Percentiles rank a stretch among this genome's conserved stretches.
phyloP scores from a whole-genome alignment of 2,113 vertebrate species.

The Leuciscus idus region DNA sequence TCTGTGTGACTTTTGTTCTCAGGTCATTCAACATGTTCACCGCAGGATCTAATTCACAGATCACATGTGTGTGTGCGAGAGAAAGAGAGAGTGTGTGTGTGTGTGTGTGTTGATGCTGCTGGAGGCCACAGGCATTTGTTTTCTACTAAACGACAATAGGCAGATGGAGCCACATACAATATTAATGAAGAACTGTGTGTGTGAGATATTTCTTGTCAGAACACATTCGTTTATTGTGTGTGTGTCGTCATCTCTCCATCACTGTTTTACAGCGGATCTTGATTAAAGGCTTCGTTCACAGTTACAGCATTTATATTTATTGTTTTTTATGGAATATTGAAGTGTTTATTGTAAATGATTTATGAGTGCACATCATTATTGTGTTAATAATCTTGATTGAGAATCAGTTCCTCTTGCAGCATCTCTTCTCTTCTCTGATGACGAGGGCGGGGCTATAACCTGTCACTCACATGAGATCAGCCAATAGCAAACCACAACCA shows the following conservation, averaged over 20 bases:
- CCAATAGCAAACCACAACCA: too few species aligned
- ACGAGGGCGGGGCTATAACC: too few species aligned
- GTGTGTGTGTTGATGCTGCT: not conserved
- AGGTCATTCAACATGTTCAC: not conserved
- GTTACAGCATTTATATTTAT: not conserved
- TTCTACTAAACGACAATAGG: conserved; percentile 9
- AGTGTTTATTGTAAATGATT: too few species aligned
- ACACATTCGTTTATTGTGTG: not conserved
- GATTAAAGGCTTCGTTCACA: not conserved
- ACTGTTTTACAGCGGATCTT: not conserved
- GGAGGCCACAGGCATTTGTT: not conserved
- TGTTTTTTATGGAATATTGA: too few species aligned
- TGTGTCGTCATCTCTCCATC: not conserved
- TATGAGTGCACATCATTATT: too few species aligned
- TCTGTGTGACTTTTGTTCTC: not conserved
- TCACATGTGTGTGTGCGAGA: too few species aligned
- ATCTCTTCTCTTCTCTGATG: too few species aligned
- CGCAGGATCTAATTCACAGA: not conserved
- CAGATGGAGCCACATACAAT: conserved; percentile 37
- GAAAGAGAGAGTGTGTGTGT: not conserved
- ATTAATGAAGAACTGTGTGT: conserved; percentile 39
- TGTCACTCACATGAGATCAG: too few species aligned
- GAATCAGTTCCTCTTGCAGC: too few species aligned
- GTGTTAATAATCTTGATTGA: too few species aligned
- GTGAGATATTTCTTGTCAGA: conserved; percentile 5